A percentile compares a stretch with the other conserved stretches of the same genome.
These are phyloP conservation scores for Pachycephus smyrnensis DNA, from an alignment of 2,888 invertebrate species.

Conservation along the genomic window DNA sequence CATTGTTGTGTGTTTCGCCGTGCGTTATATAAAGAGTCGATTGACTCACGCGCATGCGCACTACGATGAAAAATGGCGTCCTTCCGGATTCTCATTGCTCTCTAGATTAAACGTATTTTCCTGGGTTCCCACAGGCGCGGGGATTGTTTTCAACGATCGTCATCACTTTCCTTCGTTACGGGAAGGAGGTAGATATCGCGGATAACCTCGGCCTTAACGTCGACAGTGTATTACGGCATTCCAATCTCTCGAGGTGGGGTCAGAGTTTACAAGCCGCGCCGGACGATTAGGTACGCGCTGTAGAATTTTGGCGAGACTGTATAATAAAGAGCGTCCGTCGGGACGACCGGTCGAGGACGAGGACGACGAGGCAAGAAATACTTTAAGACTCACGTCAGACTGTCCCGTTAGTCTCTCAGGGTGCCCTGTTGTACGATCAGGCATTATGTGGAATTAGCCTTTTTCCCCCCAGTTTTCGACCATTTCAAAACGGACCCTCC, in stretches of 20 bases:
- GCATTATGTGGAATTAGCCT: background rate
- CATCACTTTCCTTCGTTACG: background rate
- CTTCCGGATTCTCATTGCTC: background rate
- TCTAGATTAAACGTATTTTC: background rate
- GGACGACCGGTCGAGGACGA: background rate
- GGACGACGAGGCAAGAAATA: conserved; percentile 39
- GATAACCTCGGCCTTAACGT: background rate
- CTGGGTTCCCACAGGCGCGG: background rate
- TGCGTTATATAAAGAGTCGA: background rate
- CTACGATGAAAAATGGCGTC: background rate
- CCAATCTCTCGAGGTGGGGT: background rate
- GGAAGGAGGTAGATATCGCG: background rate
- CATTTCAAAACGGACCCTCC: background rate
- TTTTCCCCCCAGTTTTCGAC: background rate
- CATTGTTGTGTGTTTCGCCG: background rate
- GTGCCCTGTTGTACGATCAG: conserved; percentile 5
- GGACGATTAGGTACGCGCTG: background rate
- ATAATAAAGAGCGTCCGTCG: background rate
- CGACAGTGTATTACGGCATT: background rate
- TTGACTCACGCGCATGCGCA: background rate
- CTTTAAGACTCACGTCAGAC: conserved; percentile 49
- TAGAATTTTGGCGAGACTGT: background rate
- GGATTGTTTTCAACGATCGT: background rate
- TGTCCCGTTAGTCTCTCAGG: conserved; percentile 48
- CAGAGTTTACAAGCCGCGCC: background rate